Evolutionary conservation across 2,888 invertebrate species (phyloP), one percentile per base, ranked within the genome.

Genomic region (Chydorus sphaericus): DNA sequence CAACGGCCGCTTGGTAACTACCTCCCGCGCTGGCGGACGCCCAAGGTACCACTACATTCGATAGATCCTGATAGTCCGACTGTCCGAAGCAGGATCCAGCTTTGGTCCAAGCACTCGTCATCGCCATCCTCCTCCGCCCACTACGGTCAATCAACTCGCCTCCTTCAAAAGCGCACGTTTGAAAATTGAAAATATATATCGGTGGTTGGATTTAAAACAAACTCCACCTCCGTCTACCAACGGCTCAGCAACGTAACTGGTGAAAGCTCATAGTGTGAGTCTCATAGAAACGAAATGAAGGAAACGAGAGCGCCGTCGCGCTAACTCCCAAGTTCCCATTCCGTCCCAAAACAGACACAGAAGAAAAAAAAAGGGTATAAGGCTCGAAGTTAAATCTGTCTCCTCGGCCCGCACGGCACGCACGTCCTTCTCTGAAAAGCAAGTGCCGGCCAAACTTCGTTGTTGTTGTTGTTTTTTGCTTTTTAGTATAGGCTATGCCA

Each of bases 311-410:
- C n/a, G n/a, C n/a, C n/a, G n/a, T n/a, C n/a, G n/a, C n/a, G n/a
- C n/a, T n/a, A n/a, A n/a, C n/a, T n/a, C n/a, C n/a, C n/a, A n/a
- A n/a, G n/a, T n/a, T n/a, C n/a, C n/a, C n/a, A n/a, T n/a, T n/a
- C n/a, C n/a, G n/a, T n/a, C n/a, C n/a, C n/a, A n/a, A n/a, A n/a
- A n/a, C n/a, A n/a, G n/a, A n/a, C n/a, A n/a, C 18, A 16, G 39
- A 39, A 39, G 23, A 23, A 44, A 23, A 44, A 16, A 44, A 44
- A 44, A 44, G 20, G 44, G 44, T 44, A 26, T 20, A 44, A 44
- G 44, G 44, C 44, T 44, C 44, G 44, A 44, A 28, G 44, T 44
- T 44, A 44, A 44, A 44, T 44, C 44, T 44, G 44, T 44, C n/a
- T n/a, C 44, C 44, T 44, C 44, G 44, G 28, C 44, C n/a, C n/a